phyloP scores from a whole-genome alignment of 2,797 vertebrate species.

The Caiman crocodilus region DNA sequence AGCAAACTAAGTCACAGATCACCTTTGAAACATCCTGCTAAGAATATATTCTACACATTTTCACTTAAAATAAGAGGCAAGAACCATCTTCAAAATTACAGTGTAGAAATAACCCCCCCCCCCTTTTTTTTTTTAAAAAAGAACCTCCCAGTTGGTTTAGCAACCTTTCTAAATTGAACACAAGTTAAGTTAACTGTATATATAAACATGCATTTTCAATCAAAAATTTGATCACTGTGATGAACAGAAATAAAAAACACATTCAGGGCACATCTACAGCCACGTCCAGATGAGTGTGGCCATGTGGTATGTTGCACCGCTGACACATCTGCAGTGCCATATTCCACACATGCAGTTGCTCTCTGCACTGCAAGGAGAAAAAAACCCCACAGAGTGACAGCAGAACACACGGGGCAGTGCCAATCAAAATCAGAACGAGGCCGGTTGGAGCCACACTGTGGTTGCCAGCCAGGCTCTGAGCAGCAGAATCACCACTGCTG shows the following conservation, averaged over 20 bases:
- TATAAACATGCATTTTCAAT: not conserved
- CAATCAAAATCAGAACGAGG: too few relatives aligned
- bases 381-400: too few relatives aligned
- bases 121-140: not conserved
- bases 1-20: not conserved
- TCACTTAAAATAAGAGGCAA: not conserved
- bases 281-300: too few relatives aligned
- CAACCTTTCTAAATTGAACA: not conserved
- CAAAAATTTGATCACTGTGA: not conserved
- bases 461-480: too few relatives aligned
- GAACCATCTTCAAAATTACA: not conserved
- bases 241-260: not conserved
- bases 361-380: too few relatives aligned
- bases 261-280: not conserved
- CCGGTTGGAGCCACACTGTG: too few relatives aligned
- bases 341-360: too few relatives aligned
- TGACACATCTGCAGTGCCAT: too few relatives aligned
- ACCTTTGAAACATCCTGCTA: not conserved
- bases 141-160: not conserved
- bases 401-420: too few relatives aligned
- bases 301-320: too few relatives aligned
- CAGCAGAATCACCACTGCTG: too few relatives aligned
- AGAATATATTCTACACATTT: not conserved
- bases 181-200: fast-evolving
- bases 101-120: not conserved